phyloP scores from a whole-genome alignment of 2,888 invertebrate genomes.

The Drosophila mulleri region DNA sequence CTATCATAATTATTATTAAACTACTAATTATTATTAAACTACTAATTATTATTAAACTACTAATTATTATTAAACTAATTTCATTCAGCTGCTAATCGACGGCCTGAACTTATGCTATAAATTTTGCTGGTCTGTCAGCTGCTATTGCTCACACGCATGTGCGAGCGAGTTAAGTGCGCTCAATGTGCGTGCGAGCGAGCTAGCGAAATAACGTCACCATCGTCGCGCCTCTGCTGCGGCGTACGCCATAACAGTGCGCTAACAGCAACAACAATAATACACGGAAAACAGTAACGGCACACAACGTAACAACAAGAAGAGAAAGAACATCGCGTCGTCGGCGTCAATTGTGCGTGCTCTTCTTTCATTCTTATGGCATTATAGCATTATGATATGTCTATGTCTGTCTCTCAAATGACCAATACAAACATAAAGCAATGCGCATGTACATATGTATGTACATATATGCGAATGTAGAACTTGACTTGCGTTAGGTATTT shows the following conservation, averaged over 20 bases:
- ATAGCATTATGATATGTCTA: not conserved
- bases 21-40: too few species aligned
- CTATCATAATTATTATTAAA: not conserved
- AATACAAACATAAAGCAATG: not conserved
- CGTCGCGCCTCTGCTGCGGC: conserved; percentile 30
- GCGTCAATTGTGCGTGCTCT: conserved; percentile 35
- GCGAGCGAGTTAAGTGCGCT: conserved; percentile 34
- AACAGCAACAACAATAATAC: conserved; percentile 25
- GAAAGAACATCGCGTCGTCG: too few species aligned
- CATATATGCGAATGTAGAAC: conserved; percentile 15
- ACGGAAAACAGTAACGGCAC: conserved; percentile 34
- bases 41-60: too few species aligned
- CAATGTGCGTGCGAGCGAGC: conserved; percentile 41
- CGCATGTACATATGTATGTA: not conserved
- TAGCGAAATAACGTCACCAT: conserved; percentile 23
- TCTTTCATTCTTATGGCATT: conserved; percentile 7
- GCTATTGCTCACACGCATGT: conserved; percentile 43
- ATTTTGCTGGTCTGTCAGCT: conserved; percentile 10
- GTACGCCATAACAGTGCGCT: conserved; percentile 60
- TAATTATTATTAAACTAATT: too few species aligned
- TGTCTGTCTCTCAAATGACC: conserved; percentile 13
- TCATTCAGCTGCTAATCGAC: not conserved
- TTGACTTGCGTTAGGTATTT: conserved; percentile 42
- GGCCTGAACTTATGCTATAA: conserved; percentile 63
- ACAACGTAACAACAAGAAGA: not conserved